Conservation (phyloP, 2,888 invertebrate species). For the Mongoloraphidia duomilia region DNA sequence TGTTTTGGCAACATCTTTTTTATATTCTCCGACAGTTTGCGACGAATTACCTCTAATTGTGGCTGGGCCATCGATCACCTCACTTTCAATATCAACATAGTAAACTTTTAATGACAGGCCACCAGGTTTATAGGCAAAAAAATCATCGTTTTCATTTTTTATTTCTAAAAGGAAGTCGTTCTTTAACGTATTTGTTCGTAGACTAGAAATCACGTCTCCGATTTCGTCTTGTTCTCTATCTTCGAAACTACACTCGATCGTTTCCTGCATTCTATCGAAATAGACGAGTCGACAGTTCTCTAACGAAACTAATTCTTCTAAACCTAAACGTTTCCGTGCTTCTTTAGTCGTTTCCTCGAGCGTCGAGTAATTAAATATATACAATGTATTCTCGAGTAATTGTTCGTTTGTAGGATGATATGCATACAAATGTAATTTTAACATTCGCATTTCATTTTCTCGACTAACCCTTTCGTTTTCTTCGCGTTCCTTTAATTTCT, state of each 20-base stretch:
- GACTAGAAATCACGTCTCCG: conserved; percentile 30
- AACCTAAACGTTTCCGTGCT: conserved; percentile 41
- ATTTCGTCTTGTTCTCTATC: conserved; percentile 35
- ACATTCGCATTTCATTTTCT: conserved; percentile 45
- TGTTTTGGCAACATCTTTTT: conserved; percentile 35
- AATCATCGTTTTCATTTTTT: conserved; percentile 40
- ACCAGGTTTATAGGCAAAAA: conserved; percentile 46
- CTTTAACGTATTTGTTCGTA: conserved; percentile 30
- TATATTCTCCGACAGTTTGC: conserved; percentile 41
- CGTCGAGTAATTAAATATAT: conserved; percentile 42
- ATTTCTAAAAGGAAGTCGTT: conserved; percentile 54
- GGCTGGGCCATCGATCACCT: conserved; percentile 45
- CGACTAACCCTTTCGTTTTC: conserved; percentile 42
- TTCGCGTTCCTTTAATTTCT: conserved; percentile 49
- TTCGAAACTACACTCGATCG: conserved; percentile 53
- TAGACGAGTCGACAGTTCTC: conserved; percentile 56
- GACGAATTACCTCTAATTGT: conserved; percentile 41
- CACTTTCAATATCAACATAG: conserved; percentile 42
- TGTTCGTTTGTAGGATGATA: conserved; percentile 41
- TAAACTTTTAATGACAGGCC: conserved; percentile 44
- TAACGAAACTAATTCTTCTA: conserved; percentile 41
- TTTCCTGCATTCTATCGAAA: conserved; percentile 47
- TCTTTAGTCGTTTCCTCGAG: conserved; percentile 41
- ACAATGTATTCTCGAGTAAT: conserved; percentile 38
- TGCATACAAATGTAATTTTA: conserved; percentile 48